These are phyloP conservation scores for Megalops atlanticus DNA, from an alignment of 2,113 vertebrate genomes.

Conservation along the genomic window DNA sequence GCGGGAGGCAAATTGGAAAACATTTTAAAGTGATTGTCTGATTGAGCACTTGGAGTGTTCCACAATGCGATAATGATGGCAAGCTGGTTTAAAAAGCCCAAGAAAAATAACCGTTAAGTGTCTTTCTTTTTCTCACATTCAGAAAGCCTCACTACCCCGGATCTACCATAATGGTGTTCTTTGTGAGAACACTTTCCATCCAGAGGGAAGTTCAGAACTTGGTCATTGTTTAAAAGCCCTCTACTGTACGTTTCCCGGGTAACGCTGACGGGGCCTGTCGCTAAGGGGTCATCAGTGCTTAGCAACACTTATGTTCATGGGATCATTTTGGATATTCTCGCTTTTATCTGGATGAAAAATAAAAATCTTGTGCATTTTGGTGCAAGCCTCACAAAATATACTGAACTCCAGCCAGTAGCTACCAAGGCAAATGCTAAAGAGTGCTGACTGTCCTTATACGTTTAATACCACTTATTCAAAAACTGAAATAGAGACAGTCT, in stretches of 20 bases:
- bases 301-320: slow-evolving; percentile 50
- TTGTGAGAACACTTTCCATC: slow-evolving; percentile 52
- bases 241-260: slow-evolving; percentile 51
- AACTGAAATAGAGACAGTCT: neutral
- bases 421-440: slow-evolving; percentile 31
- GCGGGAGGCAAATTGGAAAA: neutral
- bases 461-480: too few species aligned
- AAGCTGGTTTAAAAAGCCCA: slow-evolving; percentile 48
- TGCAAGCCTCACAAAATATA: neutral
- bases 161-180: slow-evolving; percentile 52
- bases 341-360: slow-evolving; percentile 22
- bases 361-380: slow-evolving; percentile 24
- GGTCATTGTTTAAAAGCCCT: slow-evolving; percentile 52
- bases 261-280: slow-evolving; percentile 48
- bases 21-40: slow-evolving; percentile 44
- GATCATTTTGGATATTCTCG: slow-evolving; percentile 43
- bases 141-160: slow-evolving; percentile 47
- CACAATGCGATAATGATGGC: slow-evolving; percentile 56
- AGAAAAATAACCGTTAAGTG: slow-evolving; percentile 51
- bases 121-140: slow-evolving; percentile 49
- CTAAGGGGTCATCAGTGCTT: slow-evolving; percentile 56
- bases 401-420: neutral
- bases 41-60: slow-evolving; percentile 52
- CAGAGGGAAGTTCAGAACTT: slow-evolving; percentile 54
- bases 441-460: too few species aligned